Base-by-base conservation (phyloP, 2,888 invertebrate species). In the Dasysyrphus tricinctus region DNA sequence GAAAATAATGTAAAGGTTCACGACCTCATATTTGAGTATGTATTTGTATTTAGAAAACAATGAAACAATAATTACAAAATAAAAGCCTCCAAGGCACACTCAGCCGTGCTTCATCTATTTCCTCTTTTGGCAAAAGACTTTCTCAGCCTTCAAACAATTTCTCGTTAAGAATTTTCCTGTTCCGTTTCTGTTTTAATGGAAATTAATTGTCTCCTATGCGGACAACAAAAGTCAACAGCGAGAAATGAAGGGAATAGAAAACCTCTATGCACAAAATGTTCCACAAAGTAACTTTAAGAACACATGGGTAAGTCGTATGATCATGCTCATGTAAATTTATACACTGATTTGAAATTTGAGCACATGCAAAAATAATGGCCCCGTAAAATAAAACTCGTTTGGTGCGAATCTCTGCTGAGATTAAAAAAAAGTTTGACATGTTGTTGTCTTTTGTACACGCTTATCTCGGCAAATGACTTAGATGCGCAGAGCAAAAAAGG, bases 171-270 rank as follows among this genome's bases (percentile, higher is more conserved):
- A 67, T 76, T 80, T 57, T 63, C 75, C 44, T 54, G 59, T 80
- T 61, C 34, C 51, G 51, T 57, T n/a, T 75, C 39, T 29, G 14
- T 84, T 84, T 76, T 80, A 76, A 80, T 73, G 76, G 34, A 84
- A 80, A 84, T 80, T 84, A 84, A 84, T 84, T 80, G 80, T 54
- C 76, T 85, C 47, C 80, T 69, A 70, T 80, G 49, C 61, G 80
- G 76, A 73, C 61, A 77, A 73, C 80, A 85, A 77, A 63, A 80
- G 84, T 85, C 80, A 80, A 80, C 54, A 69, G 76, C 39, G 39
- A 61, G 39, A 14, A 24, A 54, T 8, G 69, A 51, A 51, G 47
- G 44, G 19, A 44, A 69, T 54, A 51, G 65, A 63, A 74, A 69
- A 49, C 11, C 11, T n/a, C 34, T 34, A 56, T 56, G 56, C 42